Evolutionary conservation across 1,140 invertebrate species (phyloP), one percentile per base, ranked within the genome.

Genomic region (Apolygus lucorum): DNA sequence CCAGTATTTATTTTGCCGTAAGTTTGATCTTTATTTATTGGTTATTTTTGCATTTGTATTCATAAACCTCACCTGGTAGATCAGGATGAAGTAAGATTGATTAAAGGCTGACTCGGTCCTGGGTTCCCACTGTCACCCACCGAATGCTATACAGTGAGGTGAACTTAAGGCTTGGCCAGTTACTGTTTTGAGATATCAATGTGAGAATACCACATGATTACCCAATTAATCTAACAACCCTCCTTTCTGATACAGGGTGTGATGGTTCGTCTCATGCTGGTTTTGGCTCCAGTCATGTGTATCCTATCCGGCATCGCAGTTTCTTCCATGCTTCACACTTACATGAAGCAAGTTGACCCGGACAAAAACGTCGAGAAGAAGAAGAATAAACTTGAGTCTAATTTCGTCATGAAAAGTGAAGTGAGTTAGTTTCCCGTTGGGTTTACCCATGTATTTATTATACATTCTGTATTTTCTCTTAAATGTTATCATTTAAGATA

Each of bases 221-320:
- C n/a, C n/a, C n/a, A n/a, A n/a, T n/a, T n/a, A n/a, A n/a, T n/a
- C n/a, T n/a, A n/a, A n/a, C n/a, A n/a, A n/a, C n/a, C n/a, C n/a
- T n/a, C n/a, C 2, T 71, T 74, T 74, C 74, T 71, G 74, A 78
- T 78, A 28, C 77, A 94, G 91, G 95, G 95, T 74, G 95, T 98
- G 22, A 98, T 98, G 96, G 96, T 99, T 21, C 93, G 96, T 81
- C 83, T 99, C 28, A 98, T 98, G 96, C 81, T 99, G 75, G 96
- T 98, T 2, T 82, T 98, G 66, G 95, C 96, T 0, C 96, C 96
- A 1, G 95, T 98, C 0, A 98, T 98, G 95, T 98, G 96, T 76
- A 93, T 98, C 72, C 82, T 98, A 1, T 93, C 93, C 1, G 96
- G 94, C 52, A 96, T 98, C 63, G 93, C 94, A 17, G 88, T 95